Evolutionary conservation across 2,888 invertebrate genomes (phyloP).

Genomic region (Odontothrips loti): DNA sequence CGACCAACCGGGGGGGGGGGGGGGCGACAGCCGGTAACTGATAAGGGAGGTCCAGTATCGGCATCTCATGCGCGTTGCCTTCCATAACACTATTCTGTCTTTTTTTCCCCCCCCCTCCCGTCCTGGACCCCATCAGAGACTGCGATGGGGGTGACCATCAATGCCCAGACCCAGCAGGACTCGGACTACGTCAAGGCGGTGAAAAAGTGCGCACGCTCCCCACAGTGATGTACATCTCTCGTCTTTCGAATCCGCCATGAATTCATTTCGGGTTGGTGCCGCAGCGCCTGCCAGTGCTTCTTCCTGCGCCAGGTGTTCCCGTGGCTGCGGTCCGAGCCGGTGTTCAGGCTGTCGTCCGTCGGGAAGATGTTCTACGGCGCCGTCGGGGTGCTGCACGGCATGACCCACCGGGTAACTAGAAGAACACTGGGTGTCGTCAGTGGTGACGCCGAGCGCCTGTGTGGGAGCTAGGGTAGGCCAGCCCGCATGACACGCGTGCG

Average conservation of each 20-base stretch:
- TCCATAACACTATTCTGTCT: neutral
- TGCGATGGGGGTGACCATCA: neutral
- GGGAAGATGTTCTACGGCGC: neutral
- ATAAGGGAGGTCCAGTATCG: neutral
- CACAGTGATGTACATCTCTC: neutral
- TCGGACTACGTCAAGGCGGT: neutral
- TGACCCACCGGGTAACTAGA: neutral
- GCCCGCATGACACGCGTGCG: too few relatives aligned
- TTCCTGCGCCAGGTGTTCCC: neutral
- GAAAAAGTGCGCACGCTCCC: neutral
- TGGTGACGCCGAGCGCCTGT: too few relatives aligned
- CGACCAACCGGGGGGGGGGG: neutral
- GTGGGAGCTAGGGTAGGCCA: too few relatives aligned
- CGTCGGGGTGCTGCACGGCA: neutral
- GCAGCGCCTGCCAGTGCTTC: neutral
- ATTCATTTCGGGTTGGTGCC: too few relatives aligned
- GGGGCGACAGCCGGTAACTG: neutral
- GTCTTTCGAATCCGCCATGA: neutral
- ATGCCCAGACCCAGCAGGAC: neutral
- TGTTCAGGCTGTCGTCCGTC: neutral
- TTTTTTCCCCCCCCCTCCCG: neutral
- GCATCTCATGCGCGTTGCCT: neutral
- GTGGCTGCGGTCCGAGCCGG: neutral
- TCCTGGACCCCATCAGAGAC: neutral
- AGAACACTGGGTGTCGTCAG: too few relatives aligned